Base-by-base conservation (phyloP, 2,797 vertebrate genomes). In the Melanotaenia pygmaea region DNA sequence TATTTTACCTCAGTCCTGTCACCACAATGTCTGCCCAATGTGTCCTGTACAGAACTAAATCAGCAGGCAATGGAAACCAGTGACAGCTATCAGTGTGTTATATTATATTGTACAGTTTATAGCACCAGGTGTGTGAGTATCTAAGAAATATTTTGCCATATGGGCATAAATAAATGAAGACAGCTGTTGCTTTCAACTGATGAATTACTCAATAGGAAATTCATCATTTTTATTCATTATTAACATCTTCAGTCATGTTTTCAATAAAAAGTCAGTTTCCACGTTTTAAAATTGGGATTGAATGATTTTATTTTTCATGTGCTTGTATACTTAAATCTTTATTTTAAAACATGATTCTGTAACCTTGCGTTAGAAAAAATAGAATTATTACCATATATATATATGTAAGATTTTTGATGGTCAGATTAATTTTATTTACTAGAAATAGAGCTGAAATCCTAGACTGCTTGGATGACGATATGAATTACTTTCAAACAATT, bases 1-100 rank as follows among this genome's bases (percentile, higher is more conserved):
- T 82, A 78, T 82, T 85, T 86, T 61, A 74, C 72, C 84, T 86
- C 56, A 75, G 54, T 74, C 70, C 74, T 81, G 78, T 80, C 84
- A 80, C 67, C 40, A 45, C 51, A 59, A 37, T 66, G 77, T 80
- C 66, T 83, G 72, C 40, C 20, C 64, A 83, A 87, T 80, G 74
- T 76, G 74, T 84, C 74, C 56, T 58, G 45, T 61, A 67, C 64
- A 59, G 32, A 80, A 57, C 10, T 20, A 77, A 89, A 82, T 77
- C 61, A 63, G 76, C 59, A 53, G 45, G 56, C 34, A 73, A 59
- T 86, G 78, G 72, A 83, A 86, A 87, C 76, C 76, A 74, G 45
- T 8, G 26, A 18, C 64, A 58, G 63, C 74, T 76, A 78, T 79
- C 72, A 26, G n/a, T 60, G 47, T 51, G 64, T 69, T 86, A 67